These are phyloP conservation scores for Pantherophis alleghaniensis DNA, from an alignment of 2,797 vertebrate genomes.

Conservation along the genomic window DNA sequence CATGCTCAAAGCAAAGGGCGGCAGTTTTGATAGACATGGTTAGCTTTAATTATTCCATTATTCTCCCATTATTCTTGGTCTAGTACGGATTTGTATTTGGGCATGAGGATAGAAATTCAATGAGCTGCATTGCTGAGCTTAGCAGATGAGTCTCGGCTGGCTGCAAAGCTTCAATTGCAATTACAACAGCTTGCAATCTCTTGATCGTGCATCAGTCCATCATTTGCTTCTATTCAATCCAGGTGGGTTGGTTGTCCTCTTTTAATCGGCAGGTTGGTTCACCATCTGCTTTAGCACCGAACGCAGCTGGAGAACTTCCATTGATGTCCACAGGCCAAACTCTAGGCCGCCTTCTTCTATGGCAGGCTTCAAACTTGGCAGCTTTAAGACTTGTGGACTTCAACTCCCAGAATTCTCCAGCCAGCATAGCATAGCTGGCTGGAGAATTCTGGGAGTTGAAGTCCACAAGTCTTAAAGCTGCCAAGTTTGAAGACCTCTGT, in stretches of 20 bases:
- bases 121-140: conserved; percentile 42
- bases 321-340: background rate
- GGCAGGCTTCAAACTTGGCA: no score
- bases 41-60: background rate
- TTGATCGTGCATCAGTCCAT: background rate
- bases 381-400: no score
- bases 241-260: background rate
- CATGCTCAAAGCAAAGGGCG: background rate
- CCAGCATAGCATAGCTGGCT: no score
- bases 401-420: no score
- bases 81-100: background rate
- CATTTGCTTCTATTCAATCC: background rate
- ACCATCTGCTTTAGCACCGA: background rate
- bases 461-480: no score
- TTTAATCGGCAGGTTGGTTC: background rate
- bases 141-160: conserved; percentile 41
- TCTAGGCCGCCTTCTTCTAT: background rate
- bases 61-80: background rate
- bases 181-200: background rate
- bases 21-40: background rate
- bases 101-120: conserved; percentile 46
- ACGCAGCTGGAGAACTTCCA: background rate
- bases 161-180: conserved; percentile 37
- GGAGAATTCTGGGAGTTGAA: no score
- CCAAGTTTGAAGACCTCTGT: no score